phyloP scores from a whole-genome alignment of 2,888 invertebrate genomes.

The Drosophila infuscata region DNA sequence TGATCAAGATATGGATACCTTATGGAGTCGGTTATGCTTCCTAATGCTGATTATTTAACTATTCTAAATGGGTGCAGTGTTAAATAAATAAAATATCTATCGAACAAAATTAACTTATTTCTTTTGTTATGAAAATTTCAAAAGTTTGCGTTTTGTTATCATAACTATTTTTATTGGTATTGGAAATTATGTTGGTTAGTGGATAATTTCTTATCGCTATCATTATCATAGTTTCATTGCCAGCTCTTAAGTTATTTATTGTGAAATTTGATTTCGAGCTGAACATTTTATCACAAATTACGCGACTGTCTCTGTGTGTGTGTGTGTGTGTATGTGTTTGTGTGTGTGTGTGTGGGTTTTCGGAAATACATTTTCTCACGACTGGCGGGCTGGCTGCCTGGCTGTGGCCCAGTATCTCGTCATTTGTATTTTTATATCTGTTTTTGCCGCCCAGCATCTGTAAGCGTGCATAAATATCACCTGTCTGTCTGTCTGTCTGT shows the following conservation, averaged over 20 bases:
- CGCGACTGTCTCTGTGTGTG: neutral
- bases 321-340: no score
- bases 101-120: neutral
- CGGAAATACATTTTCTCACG: constrained; percentile 76
- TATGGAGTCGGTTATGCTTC: neutral
- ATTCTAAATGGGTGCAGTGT: no score
- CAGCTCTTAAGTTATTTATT: constrained; percentile 30
- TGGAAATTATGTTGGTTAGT: constrained; percentile 60
- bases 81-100: neutral
- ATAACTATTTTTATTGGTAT: constrained; percentile 30
- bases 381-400: constrained; percentile 27
- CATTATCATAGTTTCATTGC: constrained; percentile 25
- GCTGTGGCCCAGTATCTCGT: constrained; percentile 36
- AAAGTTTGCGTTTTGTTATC: constrained; percentile 6
- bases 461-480: constrained; percentile 77
- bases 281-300: constrained; percentile 15
- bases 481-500: constrained; percentile 53
- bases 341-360: constrained; percentile 49
- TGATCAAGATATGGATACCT: neutral
- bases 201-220: constrained; percentile 44
- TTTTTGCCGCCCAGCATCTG: constrained; percentile 51
- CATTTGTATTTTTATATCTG: constrained; percentile 32
- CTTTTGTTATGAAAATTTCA: no score
- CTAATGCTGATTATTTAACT: neutral
- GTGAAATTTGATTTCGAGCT: constrained; percentile 44